Evolutionary conservation across 2,113 vertebrate species (phyloP).

Genomic region (Orthonyx spaldingii): DNA sequence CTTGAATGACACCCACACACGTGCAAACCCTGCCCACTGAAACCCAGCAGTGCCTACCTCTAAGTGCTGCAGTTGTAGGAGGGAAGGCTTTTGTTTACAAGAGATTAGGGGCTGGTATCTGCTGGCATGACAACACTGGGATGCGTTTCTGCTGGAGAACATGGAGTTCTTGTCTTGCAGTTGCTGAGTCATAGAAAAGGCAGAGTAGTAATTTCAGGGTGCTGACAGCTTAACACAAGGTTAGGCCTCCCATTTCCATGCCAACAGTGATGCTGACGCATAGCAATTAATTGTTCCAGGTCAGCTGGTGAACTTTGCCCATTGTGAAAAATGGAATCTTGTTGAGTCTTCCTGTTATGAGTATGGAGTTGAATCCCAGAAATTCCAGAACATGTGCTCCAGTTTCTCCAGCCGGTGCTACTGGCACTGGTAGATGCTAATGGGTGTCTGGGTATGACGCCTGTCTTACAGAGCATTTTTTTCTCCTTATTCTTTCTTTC

Average conservation of each 20-base stretch:
- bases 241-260: conserved; percentile 22
- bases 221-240: conserved; percentile 4
- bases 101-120: neutral
- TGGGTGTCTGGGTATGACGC: neutral
- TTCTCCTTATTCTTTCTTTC: neutral
- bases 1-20: neutral
- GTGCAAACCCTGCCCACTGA: neutral
- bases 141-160: neutral
- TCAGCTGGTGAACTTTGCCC: neutral
- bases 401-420: neutral
- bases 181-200: conserved; percentile 13
- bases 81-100: neutral
- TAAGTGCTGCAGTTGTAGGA: neutral
- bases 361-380: neutral
- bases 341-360: neutral
- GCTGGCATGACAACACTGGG: neutral
- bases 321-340: neutral
- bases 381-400: neutral
- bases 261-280: neutral
- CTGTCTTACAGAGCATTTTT: neutral
- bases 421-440: neutral
- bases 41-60: neutral
- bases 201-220: neutral
- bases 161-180: neutral
- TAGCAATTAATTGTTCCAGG: neutral